Conservation (phyloP, 2,797 vertebrate species). For the Staurois parvus region DNA sequence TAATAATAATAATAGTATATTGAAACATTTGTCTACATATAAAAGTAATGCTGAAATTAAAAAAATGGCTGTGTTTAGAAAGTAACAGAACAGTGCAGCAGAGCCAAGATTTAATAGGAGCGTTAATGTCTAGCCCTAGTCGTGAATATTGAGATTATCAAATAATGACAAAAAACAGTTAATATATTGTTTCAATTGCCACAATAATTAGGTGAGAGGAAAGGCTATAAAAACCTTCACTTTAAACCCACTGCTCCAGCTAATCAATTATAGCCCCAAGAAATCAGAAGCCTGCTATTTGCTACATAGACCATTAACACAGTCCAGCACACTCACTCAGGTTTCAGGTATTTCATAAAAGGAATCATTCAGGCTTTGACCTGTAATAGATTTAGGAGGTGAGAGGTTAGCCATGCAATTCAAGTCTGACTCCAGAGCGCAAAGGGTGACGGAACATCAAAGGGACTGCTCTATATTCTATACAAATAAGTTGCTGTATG, state of each 20-base stretch:
- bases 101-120: conserved; percentile 42
- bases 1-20: not conserved
- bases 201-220: conserved; percentile 49
- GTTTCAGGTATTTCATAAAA: conserved; percentile 47
- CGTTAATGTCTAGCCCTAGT: conserved; percentile 41
- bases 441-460: conserved; percentile 44
- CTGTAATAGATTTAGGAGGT: conserved; percentile 52
- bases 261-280: conserved; percentile 43
- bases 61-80: not conserved
- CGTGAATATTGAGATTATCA: conserved; percentile 56
- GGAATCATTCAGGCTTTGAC: conserved; percentile 36
- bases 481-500: conserved; percentile 25
- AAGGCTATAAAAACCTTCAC: conserved; percentile 18
- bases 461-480: conserved; percentile 5
- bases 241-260: conserved; percentile 33
- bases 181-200: conserved; percentile 51
- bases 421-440: conserved; percentile 23
- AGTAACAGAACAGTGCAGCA: conserved; percentile 12
- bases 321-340: conserved; percentile 25
- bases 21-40: conserved; percentile 20
- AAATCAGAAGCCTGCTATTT: conserved; percentile 41
- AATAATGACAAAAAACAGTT: conserved; percentile 54
- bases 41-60: conserved; percentile 23
- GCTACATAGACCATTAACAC: not conserved
- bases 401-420: conserved; percentile 44